Evolutionary conservation across 2,888 invertebrate species (phyloP).

Genomic region (Noctua pronuba): DNA sequence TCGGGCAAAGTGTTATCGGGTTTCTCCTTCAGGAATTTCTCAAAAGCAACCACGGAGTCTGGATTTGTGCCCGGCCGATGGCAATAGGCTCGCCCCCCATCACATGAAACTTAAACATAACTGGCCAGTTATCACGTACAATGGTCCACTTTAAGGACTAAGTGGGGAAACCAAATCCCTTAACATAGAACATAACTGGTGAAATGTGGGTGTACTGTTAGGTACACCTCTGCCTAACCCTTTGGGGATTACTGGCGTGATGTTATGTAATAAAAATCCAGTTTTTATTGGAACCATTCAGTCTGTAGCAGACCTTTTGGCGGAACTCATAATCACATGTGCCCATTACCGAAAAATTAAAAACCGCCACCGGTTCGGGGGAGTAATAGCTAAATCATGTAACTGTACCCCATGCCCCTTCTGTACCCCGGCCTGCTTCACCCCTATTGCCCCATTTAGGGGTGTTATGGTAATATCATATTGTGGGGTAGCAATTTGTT

Average conservation of each 20-base stretch:
- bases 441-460: slow-evolving; percentile 51
- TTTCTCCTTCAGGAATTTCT: no score
- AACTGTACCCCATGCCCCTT: slow-evolving; percentile 69
- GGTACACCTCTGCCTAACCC: no score
- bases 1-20: no score
- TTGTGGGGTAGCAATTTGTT: slow-evolving; percentile 68
- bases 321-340: slow-evolving; percentile 61
- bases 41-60: no score
- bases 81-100: no score
- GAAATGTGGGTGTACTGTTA: no score
- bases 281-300: background rate
- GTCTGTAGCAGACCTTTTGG: background rate
- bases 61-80: no score
- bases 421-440: slow-evolving; percentile 42
- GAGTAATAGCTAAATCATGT: slow-evolving; percentile 82
- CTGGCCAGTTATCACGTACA: no score
- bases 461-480: slow-evolving; percentile 62
- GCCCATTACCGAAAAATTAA: slow-evolving; percentile 71
- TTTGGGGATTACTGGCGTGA: background rate
- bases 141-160: no score
- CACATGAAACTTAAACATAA: no score
- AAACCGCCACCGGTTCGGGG: slow-evolving; percentile 67
- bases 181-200: no score
- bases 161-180: no score
- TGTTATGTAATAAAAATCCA: background rate